These are phyloP conservation scores for Acleris laterana DNA, from an alignment of 2,888 invertebrate species.

Conservation along the genomic window DNA sequence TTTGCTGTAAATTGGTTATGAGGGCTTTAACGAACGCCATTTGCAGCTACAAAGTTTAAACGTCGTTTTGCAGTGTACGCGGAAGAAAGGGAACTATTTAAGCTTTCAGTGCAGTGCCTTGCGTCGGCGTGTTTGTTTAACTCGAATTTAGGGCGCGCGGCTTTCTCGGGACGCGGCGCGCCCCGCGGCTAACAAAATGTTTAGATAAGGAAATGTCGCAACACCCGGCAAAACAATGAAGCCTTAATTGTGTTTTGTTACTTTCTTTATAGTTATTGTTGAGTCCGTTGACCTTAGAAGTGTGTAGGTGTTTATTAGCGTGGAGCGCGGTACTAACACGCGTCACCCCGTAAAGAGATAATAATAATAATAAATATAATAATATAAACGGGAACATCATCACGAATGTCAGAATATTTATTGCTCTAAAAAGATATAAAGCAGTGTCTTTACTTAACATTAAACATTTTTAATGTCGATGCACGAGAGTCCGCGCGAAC, in stretches of 20 bases:
- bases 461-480: too few species aligned
- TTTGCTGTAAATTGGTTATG: slow-evolving; percentile 75
- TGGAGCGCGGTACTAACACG: slow-evolving; percentile 34
- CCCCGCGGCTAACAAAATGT: slow-evolving; percentile 55
- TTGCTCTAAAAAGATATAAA: not conserved
- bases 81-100: slow-evolving; percentile 40
- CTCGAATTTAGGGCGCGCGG: slow-evolving; percentile 54
- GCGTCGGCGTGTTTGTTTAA: slow-evolving; percentile 55
- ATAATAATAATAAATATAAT: too few species aligned
- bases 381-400: slow-evolving; percentile 24
- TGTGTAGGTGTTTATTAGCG: slow-evolving; percentile 55
- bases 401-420: not conserved
- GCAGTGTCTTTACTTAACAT: too few species aligned
- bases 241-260: slow-evolving; percentile 71
- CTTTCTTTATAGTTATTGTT: slow-evolving; percentile 59
- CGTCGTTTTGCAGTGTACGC: slow-evolving; percentile 47
- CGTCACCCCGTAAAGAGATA: slow-evolving; percentile 5
- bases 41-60: slow-evolving; percentile 69
- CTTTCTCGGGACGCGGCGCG: slow-evolving; percentile 51
- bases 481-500: too few species aligned
- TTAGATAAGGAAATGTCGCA: slow-evolving; percentile 74
- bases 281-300: slow-evolving; percentile 61
- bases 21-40: slow-evolving; percentile 74
- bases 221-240: slow-evolving; percentile 73
- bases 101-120: slow-evolving; percentile 37